These are phyloP conservation scores for Incurvaria masculella DNA, from an alignment of 2,888 invertebrate species.

Conservation along the genomic window DNA sequence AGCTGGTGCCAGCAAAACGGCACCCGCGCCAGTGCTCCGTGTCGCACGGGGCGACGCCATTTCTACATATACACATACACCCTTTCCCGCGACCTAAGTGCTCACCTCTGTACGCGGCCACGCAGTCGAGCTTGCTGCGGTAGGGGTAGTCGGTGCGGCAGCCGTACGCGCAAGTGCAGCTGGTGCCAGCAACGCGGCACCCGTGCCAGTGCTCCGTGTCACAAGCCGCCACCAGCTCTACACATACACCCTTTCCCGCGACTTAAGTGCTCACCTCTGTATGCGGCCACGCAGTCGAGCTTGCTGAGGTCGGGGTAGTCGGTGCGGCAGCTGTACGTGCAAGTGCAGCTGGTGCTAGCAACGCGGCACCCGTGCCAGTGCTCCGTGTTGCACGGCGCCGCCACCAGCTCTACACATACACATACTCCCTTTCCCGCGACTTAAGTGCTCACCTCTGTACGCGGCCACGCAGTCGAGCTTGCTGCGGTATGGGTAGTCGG, in stretches of 20 bases:
- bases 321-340: constrained; percentile 63
- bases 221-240: constrained; percentile 35
- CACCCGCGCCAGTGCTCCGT: constrained; percentile 61
- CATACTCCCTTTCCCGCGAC: no score
- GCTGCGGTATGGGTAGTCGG: constrained; percentile 61
- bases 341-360: constrained; percentile 57
- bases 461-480: constrained; percentile 61
- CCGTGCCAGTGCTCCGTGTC: constrained; percentile 59
- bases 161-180: constrained; percentile 64
- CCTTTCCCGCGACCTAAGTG: no score
- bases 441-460: constrained; percentile 65
- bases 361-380: constrained; percentile 65
- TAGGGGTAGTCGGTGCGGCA: constrained; percentile 66
- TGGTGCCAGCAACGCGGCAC: constrained; percentile 59
- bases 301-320: constrained; percentile 62
- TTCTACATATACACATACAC: no score
- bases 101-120: constrained; percentile 64
- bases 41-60: no score
- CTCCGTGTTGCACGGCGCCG: constrained; percentile 51
- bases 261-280: constrained; percentile 67
- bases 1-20: constrained; percentile 57
- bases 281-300: constrained; percentile 59
- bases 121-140: constrained; percentile 56
- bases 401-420: no score
- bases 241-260: no score